Conservation (phyloP, 2,888 invertebrate species). For the Agrochola litura region DNA sequence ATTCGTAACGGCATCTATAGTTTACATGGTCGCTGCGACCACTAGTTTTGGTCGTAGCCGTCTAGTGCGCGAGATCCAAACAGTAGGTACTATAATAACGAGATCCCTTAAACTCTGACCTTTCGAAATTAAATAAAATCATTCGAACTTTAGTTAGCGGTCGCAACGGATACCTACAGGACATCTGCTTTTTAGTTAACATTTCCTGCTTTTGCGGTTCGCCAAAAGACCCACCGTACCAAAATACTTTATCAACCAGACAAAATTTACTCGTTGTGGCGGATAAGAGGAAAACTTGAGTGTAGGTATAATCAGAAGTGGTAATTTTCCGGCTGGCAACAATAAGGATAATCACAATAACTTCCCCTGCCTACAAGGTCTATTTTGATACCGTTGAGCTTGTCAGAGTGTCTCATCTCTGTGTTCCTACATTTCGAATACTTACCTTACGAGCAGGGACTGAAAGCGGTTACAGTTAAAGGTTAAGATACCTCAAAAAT, state of each 20-base stretch:
- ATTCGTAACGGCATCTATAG: no score
- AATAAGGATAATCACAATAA: slow-evolving; percentile 32
- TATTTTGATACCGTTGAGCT: slow-evolving; percentile 10
- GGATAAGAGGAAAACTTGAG: slow-evolving; percentile 19
- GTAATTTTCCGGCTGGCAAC: slow-evolving; percentile 42
- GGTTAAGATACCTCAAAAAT: no score
- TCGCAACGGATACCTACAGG: background rate
- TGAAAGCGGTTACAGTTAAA: no score
- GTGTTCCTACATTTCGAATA: slow-evolving; percentile 67
- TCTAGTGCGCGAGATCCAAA: no score
- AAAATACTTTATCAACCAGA: slow-evolving; percentile 10
- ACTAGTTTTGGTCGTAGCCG: no score
- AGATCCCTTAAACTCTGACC: background rate
- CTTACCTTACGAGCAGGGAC: background rate
- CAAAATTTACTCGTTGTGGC: slow-evolving; percentile 13
- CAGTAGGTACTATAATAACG: no score
- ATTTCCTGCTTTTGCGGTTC: slow-evolving; percentile 16
- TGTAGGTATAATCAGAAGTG: slow-evolving; percentile 17
- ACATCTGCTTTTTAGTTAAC: background rate
- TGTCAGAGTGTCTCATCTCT: slow-evolving; percentile 61
- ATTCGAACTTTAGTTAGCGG: background rate
- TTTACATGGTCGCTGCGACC: no score
- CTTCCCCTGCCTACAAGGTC: slow-evolving; percentile 22
- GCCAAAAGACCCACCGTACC: slow-evolving; percentile 4
- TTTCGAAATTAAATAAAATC: no score